Evolutionary conservation across 2,797 vertebrate genomes (phyloP).

Genomic region (Synanceia verrucosa): DNA sequence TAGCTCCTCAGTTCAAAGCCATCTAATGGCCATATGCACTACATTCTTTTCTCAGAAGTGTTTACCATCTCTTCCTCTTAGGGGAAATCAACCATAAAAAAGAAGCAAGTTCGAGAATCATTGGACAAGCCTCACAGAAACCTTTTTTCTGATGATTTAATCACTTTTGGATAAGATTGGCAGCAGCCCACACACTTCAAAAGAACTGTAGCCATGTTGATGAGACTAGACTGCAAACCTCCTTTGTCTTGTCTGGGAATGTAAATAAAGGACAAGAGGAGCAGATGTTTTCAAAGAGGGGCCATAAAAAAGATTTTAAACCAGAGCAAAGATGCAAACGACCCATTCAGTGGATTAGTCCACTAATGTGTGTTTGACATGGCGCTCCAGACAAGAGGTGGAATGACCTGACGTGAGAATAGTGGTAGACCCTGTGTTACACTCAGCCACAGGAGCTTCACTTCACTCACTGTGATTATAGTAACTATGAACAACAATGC

Average conservation of each 20-base stretch:
- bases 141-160: constrained; percentile 19
- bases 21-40: constrained; percentile 3
- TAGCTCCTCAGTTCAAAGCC: constrained; percentile 4
- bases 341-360: constrained; percentile 46
- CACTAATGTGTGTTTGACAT: constrained; percentile 41
- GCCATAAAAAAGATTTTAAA: constrained; percentile 53
- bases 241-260: constrained; percentile 55
- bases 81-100: not conserved
- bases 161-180: constrained; percentile 11
- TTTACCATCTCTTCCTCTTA: constrained; percentile 9
- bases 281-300: constrained; percentile 50
- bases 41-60: not conserved
- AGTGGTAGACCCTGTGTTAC: not conserved
- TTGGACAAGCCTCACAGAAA: constrained; percentile 1
- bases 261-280: constrained; percentile 54
- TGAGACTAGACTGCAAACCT: constrained; percentile 7
- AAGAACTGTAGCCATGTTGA: constrained; percentile 24
- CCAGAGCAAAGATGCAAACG: constrained; percentile 42
- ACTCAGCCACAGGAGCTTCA: not conserved
- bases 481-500: not conserved
- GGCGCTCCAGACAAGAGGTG: constrained; percentile 8
- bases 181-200: constrained; percentile 21
- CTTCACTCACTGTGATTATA: not conserved
- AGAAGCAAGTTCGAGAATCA: not conserved
- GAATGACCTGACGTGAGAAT: constrained; percentile 5